Evolutionary conservation across 2,113 vertebrate genomes (phyloP), one percentile per base, ranked within the genome.

Genomic region (Spheniscus mendiculus): DNA sequence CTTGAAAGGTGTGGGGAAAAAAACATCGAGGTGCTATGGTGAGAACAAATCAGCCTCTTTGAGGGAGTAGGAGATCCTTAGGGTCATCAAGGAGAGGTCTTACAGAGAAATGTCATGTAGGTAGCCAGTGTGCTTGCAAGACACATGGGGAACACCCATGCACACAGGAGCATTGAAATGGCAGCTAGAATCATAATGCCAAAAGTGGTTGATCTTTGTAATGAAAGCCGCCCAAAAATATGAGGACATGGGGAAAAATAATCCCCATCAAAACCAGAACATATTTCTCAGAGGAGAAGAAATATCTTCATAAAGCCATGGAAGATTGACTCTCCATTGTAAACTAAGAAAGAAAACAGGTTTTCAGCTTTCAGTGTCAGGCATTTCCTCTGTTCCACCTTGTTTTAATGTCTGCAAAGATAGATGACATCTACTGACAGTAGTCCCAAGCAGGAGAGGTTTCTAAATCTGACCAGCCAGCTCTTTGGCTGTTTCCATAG

Each of bases 401-500:
- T 55, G 62, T 76, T 91, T 95, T 62, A 87, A 89, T 73, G 53
- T 53, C 81, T 62, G 26, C 45, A 78, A 45, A 83, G 87, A 90
- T 3, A 70, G 45, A 87, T 61, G 62, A 66, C 66, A 78, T 32
- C 89, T 87, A 85, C 66, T 5, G 10, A 83, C 96, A 96, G 84
- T 19, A 10, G 4, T 93, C 94, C 83, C 58, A 56, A 72, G 93
- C 78, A 80, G 62, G 34, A 95, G 52, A 58, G 66, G 82, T 87
- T 90, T 95, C 73, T 83, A 77, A 91, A 82, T 91, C 49, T 69
- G 66, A 59, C 73, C 83, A 89, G 67, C 15, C 53, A 79, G 81
- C 73, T 87, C 71, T 73, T 79, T 72, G 89, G 69, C 53, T 91
- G 94, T 96, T 94, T 85, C 97, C 84, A 94, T 91, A 78, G 91